Conservation (phyloP, 2,888 invertebrate species). For the Mesorhabditis sp. region DNA sequence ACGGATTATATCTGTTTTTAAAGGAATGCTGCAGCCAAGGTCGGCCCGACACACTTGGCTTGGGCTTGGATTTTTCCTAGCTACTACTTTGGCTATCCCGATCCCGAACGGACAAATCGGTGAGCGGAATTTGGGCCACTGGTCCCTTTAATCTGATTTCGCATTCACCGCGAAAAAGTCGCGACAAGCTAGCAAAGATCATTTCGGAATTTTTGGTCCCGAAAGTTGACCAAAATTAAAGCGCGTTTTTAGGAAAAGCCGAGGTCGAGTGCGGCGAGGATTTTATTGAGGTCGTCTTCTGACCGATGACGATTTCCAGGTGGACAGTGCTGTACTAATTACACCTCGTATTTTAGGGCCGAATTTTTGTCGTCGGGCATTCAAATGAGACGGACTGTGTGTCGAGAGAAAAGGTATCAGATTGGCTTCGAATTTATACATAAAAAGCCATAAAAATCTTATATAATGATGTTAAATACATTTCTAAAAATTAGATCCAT, state of each 20-base stretch:
- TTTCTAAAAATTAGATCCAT: conserved; percentile 4
- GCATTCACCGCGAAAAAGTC: no score
- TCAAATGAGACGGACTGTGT: conserved; percentile 51
- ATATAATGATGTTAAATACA: no score
- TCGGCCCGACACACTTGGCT: no score
- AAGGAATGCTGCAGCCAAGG: no score
- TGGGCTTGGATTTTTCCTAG: not conserved
- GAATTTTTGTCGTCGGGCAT: conserved; percentile 55
- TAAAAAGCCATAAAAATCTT: not conserved
- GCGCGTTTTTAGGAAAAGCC: conserved; percentile 44
- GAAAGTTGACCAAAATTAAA: conserved; percentile 4
- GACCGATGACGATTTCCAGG: conserved; percentile 44
- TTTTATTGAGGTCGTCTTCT: conserved; percentile 54
- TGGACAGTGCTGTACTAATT: conserved; percentile 14
- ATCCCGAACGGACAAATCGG: conserved; percentile 48
- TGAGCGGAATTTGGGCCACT: conserved; percentile 13
- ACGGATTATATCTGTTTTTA: no score
- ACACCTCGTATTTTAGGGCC: conserved; percentile 32
- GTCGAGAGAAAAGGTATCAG: conserved; percentile 44
- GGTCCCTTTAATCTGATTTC: not conserved
- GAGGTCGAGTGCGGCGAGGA: conserved; percentile 57
- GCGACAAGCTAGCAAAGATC: no score
- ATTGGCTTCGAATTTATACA: not conserved
- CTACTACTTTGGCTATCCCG: conserved; percentile 22
- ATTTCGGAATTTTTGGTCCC: no score